Base-by-base conservation (phyloP, 2,113 vertebrate genomes). In the Ursus arctos region DNA sequence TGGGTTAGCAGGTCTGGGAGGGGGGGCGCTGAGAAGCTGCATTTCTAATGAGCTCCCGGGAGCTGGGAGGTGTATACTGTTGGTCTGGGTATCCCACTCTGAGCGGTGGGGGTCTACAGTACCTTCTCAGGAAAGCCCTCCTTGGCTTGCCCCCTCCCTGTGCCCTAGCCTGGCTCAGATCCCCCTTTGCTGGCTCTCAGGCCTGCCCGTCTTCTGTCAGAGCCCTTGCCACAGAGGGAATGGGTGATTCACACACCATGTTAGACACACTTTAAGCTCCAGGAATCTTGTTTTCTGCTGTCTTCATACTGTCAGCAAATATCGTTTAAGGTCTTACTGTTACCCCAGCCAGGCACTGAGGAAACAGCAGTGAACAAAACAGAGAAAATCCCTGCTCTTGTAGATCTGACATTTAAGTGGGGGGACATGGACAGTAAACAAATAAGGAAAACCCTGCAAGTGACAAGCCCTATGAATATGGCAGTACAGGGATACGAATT, bases 91-190 rank as follows among this genome's bases (percentile, higher is more conserved):
- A 31, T 76, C 55, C 16, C 31, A 4, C 24, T 55, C 49, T 6
- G 84, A 49, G 51, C 33, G 43, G 16, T 0, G 1, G 74, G 21
- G 74, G 21, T 81, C 80, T 67, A 2, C 10, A 7, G 84, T 26
- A 2, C 43, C 24, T 55, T 72, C 72, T 80, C 59, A 8, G 79
- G 51, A 53, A 72, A 67, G 11, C 18, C 28, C 10, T 92, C 18
- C 74, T 2, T 0, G 4, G 21, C 40, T 80, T 0, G 0, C 1
- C 12, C 0, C 2, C 1, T 24, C 9, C 40, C 0, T 0, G 0
- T 14, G 9, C 63, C 53, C 49, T 24, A 10, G 7, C 57, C 83
- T 4, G 40, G 67, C 18, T 61, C 40, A 57, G 3, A 12, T 15
- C 26, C 26, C 10, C n/a, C 26, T 5, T 33, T 36, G 22, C 31